Conservation (phyloP, 2,888 invertebrate species). For the Tuberolachnus salignus region DNA sequence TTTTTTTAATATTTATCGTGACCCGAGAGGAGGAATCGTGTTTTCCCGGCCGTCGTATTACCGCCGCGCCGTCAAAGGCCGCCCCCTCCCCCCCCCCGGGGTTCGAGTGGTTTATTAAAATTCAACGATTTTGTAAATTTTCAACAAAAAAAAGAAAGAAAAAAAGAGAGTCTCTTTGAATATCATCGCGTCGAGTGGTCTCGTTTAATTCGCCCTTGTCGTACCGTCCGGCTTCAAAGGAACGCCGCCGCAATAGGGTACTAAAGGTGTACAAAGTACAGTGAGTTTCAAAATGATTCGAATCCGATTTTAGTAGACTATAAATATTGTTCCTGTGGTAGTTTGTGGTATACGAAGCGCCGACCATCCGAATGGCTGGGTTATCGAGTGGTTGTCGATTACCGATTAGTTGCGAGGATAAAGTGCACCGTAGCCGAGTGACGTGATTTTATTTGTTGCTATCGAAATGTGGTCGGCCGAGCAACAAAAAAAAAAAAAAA, state of each 20-base stretch:
- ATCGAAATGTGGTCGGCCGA: not conserved
- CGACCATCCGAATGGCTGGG: not conserved
- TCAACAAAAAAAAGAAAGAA: not conserved
- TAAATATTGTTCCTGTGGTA: not conserved
- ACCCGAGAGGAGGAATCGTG: conserved; percentile 40
- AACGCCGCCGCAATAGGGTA: not conserved
- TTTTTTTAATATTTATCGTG: conserved; percentile 35
- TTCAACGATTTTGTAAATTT: conserved; percentile 42
- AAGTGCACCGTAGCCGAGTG: not conserved
- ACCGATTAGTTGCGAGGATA: not conserved
- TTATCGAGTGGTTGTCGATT: not conserved
- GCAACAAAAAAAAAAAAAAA: no score
- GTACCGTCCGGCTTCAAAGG: not conserved
- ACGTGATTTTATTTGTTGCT: not conserved
- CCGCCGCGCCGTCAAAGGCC: conserved; percentile 46
- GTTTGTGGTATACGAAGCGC: not conserved
- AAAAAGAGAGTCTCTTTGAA: conserved; percentile 41
- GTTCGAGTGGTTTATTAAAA: conserved; percentile 55
- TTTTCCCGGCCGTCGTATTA: no score
- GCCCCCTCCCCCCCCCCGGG: no score
- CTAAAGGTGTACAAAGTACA: no score
- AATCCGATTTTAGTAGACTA: no score
- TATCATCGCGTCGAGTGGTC: conserved; percentile 36
- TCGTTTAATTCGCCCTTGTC: conserved; percentile 52
- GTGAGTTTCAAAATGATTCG: no score